Base-by-base conservation (phyloP, 2,797 vertebrate species). In the Serranus cabrilla region DNA sequence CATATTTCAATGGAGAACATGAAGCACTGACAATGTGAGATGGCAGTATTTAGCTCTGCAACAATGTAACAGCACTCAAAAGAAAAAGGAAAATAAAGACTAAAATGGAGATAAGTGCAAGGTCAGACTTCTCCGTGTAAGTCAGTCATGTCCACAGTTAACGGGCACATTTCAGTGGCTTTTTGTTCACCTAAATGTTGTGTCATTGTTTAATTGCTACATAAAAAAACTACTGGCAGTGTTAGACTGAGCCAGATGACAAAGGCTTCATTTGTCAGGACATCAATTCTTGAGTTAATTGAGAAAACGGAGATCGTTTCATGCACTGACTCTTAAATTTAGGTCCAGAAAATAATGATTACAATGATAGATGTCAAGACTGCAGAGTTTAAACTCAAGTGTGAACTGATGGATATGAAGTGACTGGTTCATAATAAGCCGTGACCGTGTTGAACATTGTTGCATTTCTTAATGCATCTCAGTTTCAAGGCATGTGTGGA, bases 401-500 rank as follows among this genome's bases (percentile, higher is more conserved):
- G 42, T 74, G 18, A 60, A 72, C 45, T 65, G 10, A 27, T 17
- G 45, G 58, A 65, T 49, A 25, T 49, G 37, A 76, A 52, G 63
- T 60, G 59, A 82, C 74, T 16, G 71, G 56, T n/a, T 77, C 49
- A 72, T 65, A 23, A 51, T 27, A 23, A 70, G 58, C 57, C 0
- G 11, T 61, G 59, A 80, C 80, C 9, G 72, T 82, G 74, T 80
- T 84, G 76, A 70, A 87, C 71, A 80, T 50, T 80, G 76, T 85
- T 82, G 82, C 85, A 83, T 77, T 83, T 76, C 50, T 82, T 80
- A 74, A 87, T 60, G 80, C 63, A 76, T 82, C 71, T 86, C 74
- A 74, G 65, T 81, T 81, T 82, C 78, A 88, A 91, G 87, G 89
- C 84, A 76, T 90, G 73, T 84, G 84, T 87, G 93, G 87, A 93